Evolutionary conservation across 1,140 invertebrate genomes (phyloP).

Genomic region (Zaprionus kolodkinae): DNA sequence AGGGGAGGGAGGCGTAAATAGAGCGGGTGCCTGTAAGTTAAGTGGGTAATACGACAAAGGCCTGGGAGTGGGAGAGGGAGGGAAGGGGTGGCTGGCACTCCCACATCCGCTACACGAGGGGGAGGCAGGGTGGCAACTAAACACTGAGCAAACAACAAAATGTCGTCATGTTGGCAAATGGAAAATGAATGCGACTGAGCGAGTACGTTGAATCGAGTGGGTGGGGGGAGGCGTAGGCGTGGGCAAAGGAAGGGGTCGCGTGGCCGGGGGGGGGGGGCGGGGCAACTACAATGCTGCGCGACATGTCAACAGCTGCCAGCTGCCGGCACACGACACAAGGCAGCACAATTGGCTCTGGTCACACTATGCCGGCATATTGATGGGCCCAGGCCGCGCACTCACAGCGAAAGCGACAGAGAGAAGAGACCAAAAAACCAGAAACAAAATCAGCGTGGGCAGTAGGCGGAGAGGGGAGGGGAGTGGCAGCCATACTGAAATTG

Average conservation of each 20-base stretch:
- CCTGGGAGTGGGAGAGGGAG: neutral
- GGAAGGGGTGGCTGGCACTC: neutral
- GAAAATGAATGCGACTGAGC: conserved; percentile 45
- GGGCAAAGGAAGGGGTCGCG: neutral
- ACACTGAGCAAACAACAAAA: conserved; percentile 68
- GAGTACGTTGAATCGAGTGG: neutral
- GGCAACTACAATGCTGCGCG: conserved; percentile 35
- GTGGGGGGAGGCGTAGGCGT: too few relatives aligned
- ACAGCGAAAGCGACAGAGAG: neutral
- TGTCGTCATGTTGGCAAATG: conserved; percentile 69
- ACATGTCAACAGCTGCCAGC: conserved; percentile 52
- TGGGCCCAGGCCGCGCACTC: conserved; percentile 27
- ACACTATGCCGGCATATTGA: conserved; percentile 50
- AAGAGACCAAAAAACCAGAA: conserved; percentile 24
- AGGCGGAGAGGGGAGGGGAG: neutral
- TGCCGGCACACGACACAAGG: conserved; percentile 24
- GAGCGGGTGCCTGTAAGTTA: conserved; percentile 37
- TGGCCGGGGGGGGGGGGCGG: neutral
- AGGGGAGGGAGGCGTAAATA: conserved; percentile 9
- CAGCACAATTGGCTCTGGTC: conserved; percentile 53
- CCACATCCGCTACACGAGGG: conserved; percentile 17
- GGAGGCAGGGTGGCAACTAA: conserved; percentile 44
- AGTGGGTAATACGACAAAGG: conserved; percentile 11
- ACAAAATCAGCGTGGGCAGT: conserved; percentile 7
- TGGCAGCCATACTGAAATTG: conserved; percentile 31